A percentile compares a stretch with the other conserved stretches of the same genome.
Evolutionary conservation across 2,888 invertebrate species (phyloP).

Genomic region (Xylota sylvarum): DNA sequence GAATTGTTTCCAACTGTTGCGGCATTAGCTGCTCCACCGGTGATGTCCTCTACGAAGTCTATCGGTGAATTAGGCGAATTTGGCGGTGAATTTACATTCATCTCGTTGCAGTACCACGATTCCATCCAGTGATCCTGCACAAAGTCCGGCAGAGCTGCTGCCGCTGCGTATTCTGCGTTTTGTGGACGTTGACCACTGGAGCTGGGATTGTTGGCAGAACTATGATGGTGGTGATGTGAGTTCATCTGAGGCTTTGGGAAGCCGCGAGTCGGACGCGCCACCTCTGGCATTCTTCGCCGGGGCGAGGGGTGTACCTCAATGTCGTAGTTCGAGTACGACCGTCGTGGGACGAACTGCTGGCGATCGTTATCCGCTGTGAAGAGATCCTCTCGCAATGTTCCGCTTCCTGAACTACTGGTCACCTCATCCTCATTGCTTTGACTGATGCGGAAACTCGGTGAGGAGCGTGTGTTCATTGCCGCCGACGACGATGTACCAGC

Average conservation of each 20-base stretch:
- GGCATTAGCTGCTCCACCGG: conserved; percentile 62
- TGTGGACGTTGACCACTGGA: conserved; percentile 69
- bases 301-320: conserved; percentile 80
- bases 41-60: conserved; percentile 80
- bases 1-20: conserved; percentile 31
- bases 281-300: conserved; percentile 55
- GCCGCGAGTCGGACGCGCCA: conserved; percentile 64
- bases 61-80: conserved; percentile 81
- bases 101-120: conserved; percentile 85
- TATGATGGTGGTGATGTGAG: conserved; percentile 51
- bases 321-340: conserved; percentile 84
- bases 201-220: conserved; percentile 53
- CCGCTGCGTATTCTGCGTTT: conserved; percentile 79
- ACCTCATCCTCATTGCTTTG: conserved; percentile 62
- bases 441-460: conserved; percentile 66
- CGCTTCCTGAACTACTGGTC: conserved; percentile 22
- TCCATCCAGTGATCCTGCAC: conserved; percentile 95
- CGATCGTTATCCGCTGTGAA: conserved; percentile 69
- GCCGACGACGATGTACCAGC: conserved; percentile 74
- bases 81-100: conserved; percentile 82
- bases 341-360: conserved; percentile 82
- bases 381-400: conserved; percentile 46
- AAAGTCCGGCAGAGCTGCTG: conserved; percentile 90
- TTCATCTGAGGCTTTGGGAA: conserved; percentile 44
- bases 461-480: conserved; percentile 76